These are phyloP conservation scores for Epizoanthus illoricatus DNA, from an alignment of 92 coral and sea anemone species.

Conservation along the genomic window DNA sequence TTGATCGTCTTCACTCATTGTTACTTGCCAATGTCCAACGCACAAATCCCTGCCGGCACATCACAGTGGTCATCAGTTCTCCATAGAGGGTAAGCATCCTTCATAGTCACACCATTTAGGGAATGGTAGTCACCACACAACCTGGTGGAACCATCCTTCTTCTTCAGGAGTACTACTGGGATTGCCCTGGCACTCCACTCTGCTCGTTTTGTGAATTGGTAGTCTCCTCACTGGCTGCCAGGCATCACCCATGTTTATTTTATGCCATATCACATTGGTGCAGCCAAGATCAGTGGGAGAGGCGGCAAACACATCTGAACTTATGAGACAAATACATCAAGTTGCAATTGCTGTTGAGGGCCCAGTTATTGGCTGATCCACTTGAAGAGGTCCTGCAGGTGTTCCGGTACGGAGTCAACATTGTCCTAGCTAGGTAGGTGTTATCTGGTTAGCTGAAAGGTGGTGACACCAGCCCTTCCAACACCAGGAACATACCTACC, in stretches of 20 bases:
- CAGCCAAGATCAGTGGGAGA: slow-evolving; percentile 44
- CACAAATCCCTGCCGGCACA: slow-evolving; percentile 1
- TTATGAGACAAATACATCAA: slow-evolving; percentile 10
- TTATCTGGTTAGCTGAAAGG: slow-evolving; percentile 17
- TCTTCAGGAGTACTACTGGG: slow-evolving; percentile 15
- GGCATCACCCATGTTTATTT: slow-evolving; percentile 43
- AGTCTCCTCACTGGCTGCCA: slow-evolving; percentile 30
- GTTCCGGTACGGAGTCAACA: slow-evolving; percentile 25
- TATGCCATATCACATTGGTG: slow-evolving; percentile 29
- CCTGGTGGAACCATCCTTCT: neutral
- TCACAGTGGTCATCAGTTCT: too few relatives aligned
- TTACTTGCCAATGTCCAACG: slow-evolving; percentile 54
- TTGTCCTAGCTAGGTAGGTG: slow-evolving; percentile 22
- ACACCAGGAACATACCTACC: neutral
- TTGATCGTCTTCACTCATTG: slow-evolving; percentile 1
- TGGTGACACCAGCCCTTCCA: slow-evolving; percentile 11
- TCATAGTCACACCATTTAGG: slow-evolving; percentile 30
- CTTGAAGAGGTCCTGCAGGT: slow-evolving; percentile 40
- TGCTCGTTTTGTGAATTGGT: slow-evolving; percentile 24
- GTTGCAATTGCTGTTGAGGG: slow-evolving; percentile 14
- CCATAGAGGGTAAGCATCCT: slow-evolving; percentile 29
- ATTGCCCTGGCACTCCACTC: slow-evolving; percentile 45
- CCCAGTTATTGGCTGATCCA: slow-evolving; percentile 26
- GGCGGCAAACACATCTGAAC: slow-evolving; percentile 46
- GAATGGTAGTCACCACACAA: slow-evolving; percentile 18